Base-by-base conservation (phyloP, 2,888 invertebrate genomes). In the Anoplius nigerrimus region DNA sequence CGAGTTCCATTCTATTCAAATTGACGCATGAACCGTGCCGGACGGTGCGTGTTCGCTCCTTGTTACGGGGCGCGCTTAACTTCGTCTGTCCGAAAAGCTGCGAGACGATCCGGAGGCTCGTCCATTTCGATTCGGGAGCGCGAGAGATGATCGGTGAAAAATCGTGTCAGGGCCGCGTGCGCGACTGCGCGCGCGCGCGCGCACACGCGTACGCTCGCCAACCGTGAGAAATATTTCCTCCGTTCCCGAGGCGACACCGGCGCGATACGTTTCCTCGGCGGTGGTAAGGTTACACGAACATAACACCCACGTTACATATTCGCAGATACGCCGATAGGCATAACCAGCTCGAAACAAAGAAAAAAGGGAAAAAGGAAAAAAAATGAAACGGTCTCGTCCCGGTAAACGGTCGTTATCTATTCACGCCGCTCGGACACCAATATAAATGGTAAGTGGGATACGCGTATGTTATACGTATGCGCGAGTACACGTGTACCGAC, bases 321-420 rank as follows among this genome's bases (percentile, higher is more conserved):
- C 69, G 62, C 62, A 61, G 75, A 76, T 75, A 75, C 24, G 62
- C 63, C 62, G 72, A 73, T 71, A 70, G 72, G 76, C 80, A 62
- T 66, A 73, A 75, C 51, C 71, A 62, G 66, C 68, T 13, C 66
- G 61, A n/a, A 34, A 55, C 34, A 55, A 55, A 55, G 20, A 20
- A 21, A 54, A 46, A 69, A 69, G 59, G 62, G 59, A 64, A 66
- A 54, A 61, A 57, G 70, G 51, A 69, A 61, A 65, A 43, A 18
- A 34, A 34, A 58, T 56, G 74, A 71, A 71, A 69, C 66, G 59
- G 65, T 68, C 69, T 64, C 65, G 67, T 70, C 67, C 73, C 67
- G 72, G 79, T 81, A 82, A 83, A 77, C 76, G 81, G 80, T 82
- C 80, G 79, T 83, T 83, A 83, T 83, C 83, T 82, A 82, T 83